A percentile compares a stretch with the other conserved stretches of the same genome.
Conservation (phyloP, 2,797 vertebrate species). For the Sebastes itinus region DNA sequence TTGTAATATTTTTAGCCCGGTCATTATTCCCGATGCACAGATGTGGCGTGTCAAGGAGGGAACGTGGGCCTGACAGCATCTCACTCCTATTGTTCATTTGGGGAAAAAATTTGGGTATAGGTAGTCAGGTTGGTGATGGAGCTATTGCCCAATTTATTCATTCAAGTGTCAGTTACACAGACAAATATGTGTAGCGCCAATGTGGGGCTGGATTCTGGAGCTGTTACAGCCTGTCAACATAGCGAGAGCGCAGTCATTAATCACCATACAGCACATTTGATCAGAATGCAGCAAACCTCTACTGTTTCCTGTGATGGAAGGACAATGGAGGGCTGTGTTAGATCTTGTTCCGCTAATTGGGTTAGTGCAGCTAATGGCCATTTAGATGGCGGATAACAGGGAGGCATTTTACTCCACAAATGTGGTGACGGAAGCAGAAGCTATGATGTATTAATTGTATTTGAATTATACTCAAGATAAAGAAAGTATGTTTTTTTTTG, state of each 20-base stretch:
- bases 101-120: conserved; percentile 48
- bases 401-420: conserved; percentile 78
- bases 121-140: conserved; percentile 74
- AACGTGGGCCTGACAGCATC: conserved; percentile 69
- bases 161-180: conserved; percentile 76
- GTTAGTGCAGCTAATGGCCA: conserved; percentile 84
- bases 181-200: conserved; percentile 70
- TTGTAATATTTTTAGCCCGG: conserved; percentile 79
- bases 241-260: conserved; percentile 85
- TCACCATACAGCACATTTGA: conserved; percentile 87
- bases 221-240: conserved; percentile 75
- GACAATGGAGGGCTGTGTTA: conserved; percentile 80
- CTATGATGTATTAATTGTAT: conserved; percentile 62
- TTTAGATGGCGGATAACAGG: conserved; percentile 84
- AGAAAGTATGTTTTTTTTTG: conserved; percentile 21
- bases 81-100: conserved; percentile 74
- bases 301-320: conserved; percentile 84
- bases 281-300: conserved; percentile 88
- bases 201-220: conserved; percentile 74
- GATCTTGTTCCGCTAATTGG: conserved; percentile 84
- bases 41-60: conserved; percentile 73
- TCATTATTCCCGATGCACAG: conserved; percentile 76
- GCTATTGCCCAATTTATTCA: conserved; percentile 78
- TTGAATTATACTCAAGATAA: conserved; percentile 66
- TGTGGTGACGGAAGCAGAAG: conserved; percentile 79